These are phyloP conservation scores for Ctenopoma multispine DNA, from an alignment of 2,797 vertebrate genomes.

Conservation along the genomic window DNA sequence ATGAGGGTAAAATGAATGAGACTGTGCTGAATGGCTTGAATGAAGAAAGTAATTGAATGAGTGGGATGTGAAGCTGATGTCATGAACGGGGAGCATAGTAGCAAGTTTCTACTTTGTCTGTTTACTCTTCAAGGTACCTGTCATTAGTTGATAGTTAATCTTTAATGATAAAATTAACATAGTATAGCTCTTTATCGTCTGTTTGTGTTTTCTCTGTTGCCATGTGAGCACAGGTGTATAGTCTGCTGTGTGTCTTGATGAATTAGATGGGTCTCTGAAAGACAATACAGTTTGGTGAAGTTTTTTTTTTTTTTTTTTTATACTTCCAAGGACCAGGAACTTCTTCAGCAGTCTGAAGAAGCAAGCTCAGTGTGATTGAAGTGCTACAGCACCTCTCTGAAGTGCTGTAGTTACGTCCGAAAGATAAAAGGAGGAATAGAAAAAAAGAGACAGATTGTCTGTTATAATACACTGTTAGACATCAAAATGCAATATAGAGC, in stretches of 20 bases:
- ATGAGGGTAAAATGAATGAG: background rate
- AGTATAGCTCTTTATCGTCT: background rate
- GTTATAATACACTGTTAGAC: conserved; percentile 23
- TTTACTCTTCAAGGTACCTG: no score
- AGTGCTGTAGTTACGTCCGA: conserved; percentile 29
- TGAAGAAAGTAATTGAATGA: background rate
- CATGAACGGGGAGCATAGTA: no score
- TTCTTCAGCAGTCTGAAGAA: conserved; percentile 15
- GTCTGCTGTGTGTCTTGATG: background rate
- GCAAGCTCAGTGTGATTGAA: conserved; percentile 32
- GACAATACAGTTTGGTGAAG: background rate
- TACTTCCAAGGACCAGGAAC: conserved; percentile 13
- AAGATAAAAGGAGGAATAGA: conserved; percentile 51
- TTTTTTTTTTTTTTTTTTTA: background rate
- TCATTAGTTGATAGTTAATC: no score
- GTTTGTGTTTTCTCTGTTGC: background rate
- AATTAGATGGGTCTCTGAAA: background rate
- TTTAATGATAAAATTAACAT: background rate
- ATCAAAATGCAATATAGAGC: conserved; percentile 23
- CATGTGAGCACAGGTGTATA: background rate
- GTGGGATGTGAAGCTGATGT: conserved; percentile 1
- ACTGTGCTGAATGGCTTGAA: background rate
- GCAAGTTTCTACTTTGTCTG: background rate
- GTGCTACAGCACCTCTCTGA: conserved; percentile 40
- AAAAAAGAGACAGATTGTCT: conserved; percentile 18